Conservation (phyloP, 2,797 vertebrate genomes). For the Lacerta bilineata region DNA sequence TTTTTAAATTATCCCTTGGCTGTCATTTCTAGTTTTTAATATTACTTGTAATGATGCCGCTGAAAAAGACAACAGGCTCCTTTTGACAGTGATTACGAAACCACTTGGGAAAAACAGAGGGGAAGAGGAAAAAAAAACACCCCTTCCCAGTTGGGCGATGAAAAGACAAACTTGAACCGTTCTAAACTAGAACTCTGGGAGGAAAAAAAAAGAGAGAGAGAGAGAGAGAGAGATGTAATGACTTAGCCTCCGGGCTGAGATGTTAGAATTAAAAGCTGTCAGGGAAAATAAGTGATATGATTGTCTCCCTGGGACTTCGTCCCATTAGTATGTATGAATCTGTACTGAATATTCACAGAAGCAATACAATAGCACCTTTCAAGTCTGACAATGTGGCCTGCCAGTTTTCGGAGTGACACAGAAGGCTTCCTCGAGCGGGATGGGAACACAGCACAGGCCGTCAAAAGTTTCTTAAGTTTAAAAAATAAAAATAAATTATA, state of each 20-base stretch:
- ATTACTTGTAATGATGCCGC: background rate
- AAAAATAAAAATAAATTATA: too few species aligned
- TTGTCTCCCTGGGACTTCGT: background rate
- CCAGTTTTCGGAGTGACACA: background rate
- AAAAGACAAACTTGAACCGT: background rate
- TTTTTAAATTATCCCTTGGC: too few species aligned
- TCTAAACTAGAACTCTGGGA: background rate
- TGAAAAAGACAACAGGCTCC: background rate
- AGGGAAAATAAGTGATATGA: background rate
- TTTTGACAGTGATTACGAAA: constrained; percentile 5
- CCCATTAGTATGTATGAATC: background rate
- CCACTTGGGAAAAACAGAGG: background rate
- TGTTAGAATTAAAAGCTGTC: constrained; percentile 1
- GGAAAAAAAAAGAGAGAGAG: too few species aligned
- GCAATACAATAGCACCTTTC: background rate
- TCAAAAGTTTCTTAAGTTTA: background rate
- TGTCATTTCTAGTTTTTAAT: background rate
- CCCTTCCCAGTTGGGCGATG: background rate
- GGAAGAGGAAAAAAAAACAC: too few species aligned
- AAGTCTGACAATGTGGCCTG: background rate
- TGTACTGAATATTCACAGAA: background rate
- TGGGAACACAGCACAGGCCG: too few species aligned
- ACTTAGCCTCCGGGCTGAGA: constrained; percentile 5
- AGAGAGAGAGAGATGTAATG: background rate
- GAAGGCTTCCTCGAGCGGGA: background rate